Evolutionary conservation across 2,797 vertebrate species (phyloP).

Genomic region (Argyrosomus regius): DNA sequence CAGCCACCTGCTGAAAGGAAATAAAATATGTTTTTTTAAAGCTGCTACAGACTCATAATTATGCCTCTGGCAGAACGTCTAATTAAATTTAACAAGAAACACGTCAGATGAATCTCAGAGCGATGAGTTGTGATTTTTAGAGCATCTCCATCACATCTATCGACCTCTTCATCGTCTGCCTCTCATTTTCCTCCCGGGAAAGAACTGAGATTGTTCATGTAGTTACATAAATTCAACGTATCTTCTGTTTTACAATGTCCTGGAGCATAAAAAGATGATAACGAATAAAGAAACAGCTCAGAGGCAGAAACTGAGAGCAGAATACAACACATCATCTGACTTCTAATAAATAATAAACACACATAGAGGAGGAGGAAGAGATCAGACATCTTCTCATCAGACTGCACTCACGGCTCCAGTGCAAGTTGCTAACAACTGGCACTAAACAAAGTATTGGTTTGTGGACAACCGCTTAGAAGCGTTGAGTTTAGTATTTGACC

Average conservation of each 20-base stretch:
- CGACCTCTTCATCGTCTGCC: not conserved
- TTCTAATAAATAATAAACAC: not conserved
- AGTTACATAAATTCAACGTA: not conserved
- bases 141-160: not conserved
- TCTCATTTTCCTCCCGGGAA: not conserved
- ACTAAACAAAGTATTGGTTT: too few relatives aligned
- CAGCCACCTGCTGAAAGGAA: not conserved
- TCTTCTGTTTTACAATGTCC: not conserved
- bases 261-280: not conserved
- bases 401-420: too few relatives aligned
- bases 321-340: not conserved
- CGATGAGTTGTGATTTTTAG: not conserved
- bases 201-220: not conserved
- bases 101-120: not conserved
- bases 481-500: too few relatives aligned
- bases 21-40: not conserved
- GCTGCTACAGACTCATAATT: not conserved
- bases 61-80: not conserved
- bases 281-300: not conserved
- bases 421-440: too few relatives aligned
- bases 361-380: too few relatives aligned
- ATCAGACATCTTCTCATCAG: not conserved
- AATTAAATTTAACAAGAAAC: conserved; percentile 24
- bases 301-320: not conserved
- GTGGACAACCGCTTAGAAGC: too few relatives aligned